phyloP scores from a whole-genome alignment of 2,113 vertebrate genomes.

The Pterocles orientalis region DNA sequence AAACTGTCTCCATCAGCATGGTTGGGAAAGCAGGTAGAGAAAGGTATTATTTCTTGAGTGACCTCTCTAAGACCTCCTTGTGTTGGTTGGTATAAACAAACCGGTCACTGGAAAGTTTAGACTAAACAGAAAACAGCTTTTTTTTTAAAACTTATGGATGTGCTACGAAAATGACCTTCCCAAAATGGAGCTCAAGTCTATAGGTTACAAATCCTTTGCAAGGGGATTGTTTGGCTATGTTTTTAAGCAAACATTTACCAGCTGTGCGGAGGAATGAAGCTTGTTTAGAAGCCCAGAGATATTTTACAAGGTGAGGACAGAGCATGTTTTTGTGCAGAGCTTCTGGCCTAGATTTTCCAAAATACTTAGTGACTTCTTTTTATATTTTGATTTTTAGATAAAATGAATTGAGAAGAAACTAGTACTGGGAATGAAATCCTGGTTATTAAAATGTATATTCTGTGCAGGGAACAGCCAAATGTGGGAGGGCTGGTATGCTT shows the following conservation, averaged over 20 bases:
- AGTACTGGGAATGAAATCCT: not conserved
- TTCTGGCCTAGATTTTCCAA: not conserved
- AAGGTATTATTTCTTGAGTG: conserved; percentile 7
- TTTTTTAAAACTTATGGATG: not conserved
- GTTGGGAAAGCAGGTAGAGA: conserved; percentile 5
- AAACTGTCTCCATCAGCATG: not conserved
- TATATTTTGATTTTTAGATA: not conserved
- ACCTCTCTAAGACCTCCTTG: conserved; percentile 19
- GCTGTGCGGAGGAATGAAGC: conserved; percentile 17
- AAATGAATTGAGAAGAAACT: not conserved
- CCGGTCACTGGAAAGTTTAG: conserved; percentile 17
- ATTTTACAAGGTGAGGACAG: conserved; percentile 13
- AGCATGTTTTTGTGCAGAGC: not conserved
- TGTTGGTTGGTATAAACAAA: conserved; percentile 32
- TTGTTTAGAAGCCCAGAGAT: conserved; percentile 5
- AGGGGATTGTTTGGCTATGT: not conserved
- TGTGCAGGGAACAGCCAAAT: not conserved
- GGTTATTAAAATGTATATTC: not conserved
- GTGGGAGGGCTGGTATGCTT: not conserved
- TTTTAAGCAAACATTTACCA: conserved; percentile 34
- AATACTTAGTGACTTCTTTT: not conserved
- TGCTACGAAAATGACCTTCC: not conserved
- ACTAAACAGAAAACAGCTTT: conserved; percentile 17
- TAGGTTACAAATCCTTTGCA: conserved; percentile 6
- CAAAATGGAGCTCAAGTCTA: not conserved